Evolutionary conservation across 2,113 vertebrate genomes (phyloP).

Genomic region (Crotalus tigris): DNA sequence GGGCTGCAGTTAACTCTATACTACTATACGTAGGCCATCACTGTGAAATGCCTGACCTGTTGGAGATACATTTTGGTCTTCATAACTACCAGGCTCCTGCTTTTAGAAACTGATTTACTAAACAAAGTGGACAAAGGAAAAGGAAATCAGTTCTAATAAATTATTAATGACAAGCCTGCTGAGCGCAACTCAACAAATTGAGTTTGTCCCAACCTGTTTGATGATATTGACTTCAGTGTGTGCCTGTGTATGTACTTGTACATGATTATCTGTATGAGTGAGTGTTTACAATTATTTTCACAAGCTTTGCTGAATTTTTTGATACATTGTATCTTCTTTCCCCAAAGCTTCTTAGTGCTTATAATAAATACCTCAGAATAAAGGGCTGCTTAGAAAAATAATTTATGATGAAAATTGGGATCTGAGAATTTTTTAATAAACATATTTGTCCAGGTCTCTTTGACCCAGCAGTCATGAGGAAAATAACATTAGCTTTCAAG

Average conservation of each 20-base stretch:
- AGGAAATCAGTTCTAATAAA: background rate
- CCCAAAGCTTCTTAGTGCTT: background rate
- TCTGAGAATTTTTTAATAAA: background rate
- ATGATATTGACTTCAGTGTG: background rate
- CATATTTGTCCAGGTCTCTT: background rate
- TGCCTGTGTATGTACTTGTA: background rate
- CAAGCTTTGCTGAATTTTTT: background rate
- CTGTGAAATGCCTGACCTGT: background rate
- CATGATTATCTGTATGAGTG: background rate
- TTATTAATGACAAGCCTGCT: background rate
- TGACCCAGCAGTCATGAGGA: background rate
- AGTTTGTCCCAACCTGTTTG: background rate
- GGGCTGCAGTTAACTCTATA: background rate
- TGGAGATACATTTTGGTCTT: background rate
- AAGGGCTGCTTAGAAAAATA: background rate
- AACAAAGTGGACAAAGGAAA: background rate
- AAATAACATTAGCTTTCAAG: background rate
- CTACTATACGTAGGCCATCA: background rate
- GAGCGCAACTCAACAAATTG: background rate
- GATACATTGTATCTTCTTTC: background rate
- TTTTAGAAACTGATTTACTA: background rate
- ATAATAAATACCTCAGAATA: background rate
- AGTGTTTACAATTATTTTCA: background rate
- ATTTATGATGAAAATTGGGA: background rate
- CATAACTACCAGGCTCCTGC: background rate